Evolutionary conservation across 2,113 vertebrate species (phyloP), one percentile per base, ranked within the genome.

Genomic region (Galemys pyrenaicus): DNA sequence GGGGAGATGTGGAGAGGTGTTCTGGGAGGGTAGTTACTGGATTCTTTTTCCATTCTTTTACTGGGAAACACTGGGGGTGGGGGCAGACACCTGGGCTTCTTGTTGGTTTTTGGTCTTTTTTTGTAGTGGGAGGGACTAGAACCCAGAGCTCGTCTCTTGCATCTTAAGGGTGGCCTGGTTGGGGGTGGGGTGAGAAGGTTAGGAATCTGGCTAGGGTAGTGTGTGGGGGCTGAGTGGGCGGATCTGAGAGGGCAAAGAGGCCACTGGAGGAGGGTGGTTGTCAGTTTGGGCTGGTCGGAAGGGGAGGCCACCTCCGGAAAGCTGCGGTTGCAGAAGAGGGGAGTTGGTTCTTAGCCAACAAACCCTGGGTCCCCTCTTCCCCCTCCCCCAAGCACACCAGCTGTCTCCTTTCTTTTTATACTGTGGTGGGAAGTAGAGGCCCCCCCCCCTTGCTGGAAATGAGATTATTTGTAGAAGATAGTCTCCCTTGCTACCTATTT

Each of bases 321-420:
- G 95, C 96, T 96, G 97, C 96, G 97, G 95, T 97, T 97, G 87
- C 91, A n/a, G 78, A 94, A 94, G 32, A 39, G 96, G 95, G 91
- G 93, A 89, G 89, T 96, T 97, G 97, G 92, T 95, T 77, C 92
- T 82, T 96, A 94, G 92, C 97, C 96, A 95, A 74, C 82, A 94
- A 91, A 68, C 95, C 94, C 89, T 96, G 92, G 85, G 71, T 94
- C 92, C 91, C 95, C 95, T 73, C 84, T 89, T 41, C n/a, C 85
- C 89, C 93, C 85, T 87, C 81, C 95, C 94, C 91, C 91, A 37
- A 58, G 82, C 94, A 22, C 79, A 82, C 96, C 96, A 97, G 96
- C 97, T 97, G 96, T 96, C 96, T 96, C 91, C 44, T 96, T 97
- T 96, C 96, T 92, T 97, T 97, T 97, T 97, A 95, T 96, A 93